These are phyloP conservation scores for Onthophagus sagittarius DNA, from an alignment of 2,888 invertebrate species.

Conservation along the genomic window DNA sequence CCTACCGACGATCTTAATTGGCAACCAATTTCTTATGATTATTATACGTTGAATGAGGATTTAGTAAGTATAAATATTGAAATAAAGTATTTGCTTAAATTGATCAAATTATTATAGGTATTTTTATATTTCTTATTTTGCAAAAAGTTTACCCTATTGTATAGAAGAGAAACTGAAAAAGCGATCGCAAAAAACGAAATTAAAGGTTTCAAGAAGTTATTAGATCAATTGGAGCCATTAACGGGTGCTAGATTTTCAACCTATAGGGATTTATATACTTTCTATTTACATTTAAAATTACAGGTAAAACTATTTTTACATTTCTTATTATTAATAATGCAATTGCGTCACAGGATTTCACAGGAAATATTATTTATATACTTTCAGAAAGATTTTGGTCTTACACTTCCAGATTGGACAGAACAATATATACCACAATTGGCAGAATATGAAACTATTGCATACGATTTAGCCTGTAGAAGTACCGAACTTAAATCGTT, in stretches of 20 bases:
- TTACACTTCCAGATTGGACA: slow-evolving; percentile 47
- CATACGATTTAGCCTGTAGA: slow-evolving; percentile 41
- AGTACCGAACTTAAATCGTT: slow-evolving; percentile 38
- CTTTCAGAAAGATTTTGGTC: slow-evolving; percentile 37
- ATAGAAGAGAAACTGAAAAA: background rate
- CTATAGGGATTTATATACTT: background rate
- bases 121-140: slow-evolving; percentile 18
- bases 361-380: too few relatives aligned
- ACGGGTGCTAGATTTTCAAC: background rate
- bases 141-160: slow-evolving; percentile 6
- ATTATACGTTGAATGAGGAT: slow-evolving; percentile 11
- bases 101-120: slow-evolving; percentile 4
- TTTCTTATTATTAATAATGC: too few relatives aligned
- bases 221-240: slow-evolving; percentile 3
- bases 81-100: background rate
- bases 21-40: slow-evolving; percentile 21
- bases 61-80: slow-evolving; percentile 12
- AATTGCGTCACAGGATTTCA: background rate
- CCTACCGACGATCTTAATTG: slow-evolving; percentile 17
- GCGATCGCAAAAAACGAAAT: slow-evolving; percentile 14
- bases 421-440: slow-evolving; percentile 39
- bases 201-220: slow-evolving; percentile 13
- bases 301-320: slow-evolving; percentile 1
- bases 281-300: background rate
- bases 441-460: slow-evolving; percentile 19